Base-by-base conservation (phyloP, 1,140 invertebrate species). In the Ostrea edulis region DNA sequence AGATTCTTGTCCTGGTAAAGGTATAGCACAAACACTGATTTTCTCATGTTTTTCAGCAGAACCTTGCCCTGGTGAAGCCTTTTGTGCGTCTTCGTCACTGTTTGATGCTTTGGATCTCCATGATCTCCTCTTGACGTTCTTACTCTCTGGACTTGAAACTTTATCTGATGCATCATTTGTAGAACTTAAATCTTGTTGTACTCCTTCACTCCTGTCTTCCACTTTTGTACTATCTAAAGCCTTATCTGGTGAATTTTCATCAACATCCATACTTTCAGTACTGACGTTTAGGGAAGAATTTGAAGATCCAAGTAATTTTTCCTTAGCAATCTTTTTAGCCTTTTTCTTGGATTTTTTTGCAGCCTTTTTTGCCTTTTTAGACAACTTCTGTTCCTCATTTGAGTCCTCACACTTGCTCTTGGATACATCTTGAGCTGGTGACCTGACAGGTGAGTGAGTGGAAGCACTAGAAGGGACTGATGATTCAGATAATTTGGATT, bases 311-410 rank as follows among this genome's bases (percentile, higher is more conserved):
- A 11, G 0, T 25, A 51, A 35, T 22, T 86, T 54, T n/a, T 81
- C 53, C 85, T 81, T 54, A 51, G 14, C 71, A 25, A 71, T 20
- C 71, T 86, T 86, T 54, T 71, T 86, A 8, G 53, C 53, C 8
- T 82, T 82, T 9, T 82, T 86, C 54, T 58, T 81, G 84, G 85
- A 25, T 86, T 86, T 86, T 25, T 77, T 53, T 62, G 51, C 85
- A 17, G 62, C 52, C 12, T 86, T 35, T 54, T 77, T 53, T 8
- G 68, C 68, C 29, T 77, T 77, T 25, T 77, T 77, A 9, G 68
- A 77, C 22, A 77, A 29, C 22, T 71, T 77, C 25, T 77, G 25
- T 14, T 77, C 68, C 22, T 29, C 22, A 22, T 35, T 14, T 14
- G 68, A 77, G 9, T 77, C 68, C 9, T 35, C 68, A 11, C 22